Evolutionary conservation across 1,140 invertebrate genomes (phyloP).

Genomic region (Maconellicoccus hirsutus): DNA sequence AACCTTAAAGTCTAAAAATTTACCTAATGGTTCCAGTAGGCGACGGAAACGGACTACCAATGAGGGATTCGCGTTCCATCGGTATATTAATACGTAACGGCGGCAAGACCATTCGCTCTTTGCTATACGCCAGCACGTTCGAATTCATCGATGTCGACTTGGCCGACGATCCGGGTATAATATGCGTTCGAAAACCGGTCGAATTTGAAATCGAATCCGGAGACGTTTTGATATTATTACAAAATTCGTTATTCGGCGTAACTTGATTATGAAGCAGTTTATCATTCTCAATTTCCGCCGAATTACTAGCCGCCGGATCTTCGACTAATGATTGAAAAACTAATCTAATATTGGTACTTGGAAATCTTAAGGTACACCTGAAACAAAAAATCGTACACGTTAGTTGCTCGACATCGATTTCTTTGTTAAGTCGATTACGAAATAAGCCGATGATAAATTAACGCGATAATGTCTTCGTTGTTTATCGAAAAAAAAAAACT

Average conservation of each 20-base stretch:
- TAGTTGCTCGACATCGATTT: no score
- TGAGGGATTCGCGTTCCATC: slow-evolving; percentile 53
- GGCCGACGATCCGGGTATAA: neutral
- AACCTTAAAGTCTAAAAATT: no score
- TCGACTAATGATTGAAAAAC: slow-evolving; percentile 86
- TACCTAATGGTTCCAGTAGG: slow-evolving; percentile 68
- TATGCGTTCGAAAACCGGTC: neutral
- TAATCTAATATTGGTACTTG: slow-evolving; percentile 91
- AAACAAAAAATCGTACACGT: slow-evolving; percentile 35
- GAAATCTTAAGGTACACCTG: slow-evolving; percentile 89
- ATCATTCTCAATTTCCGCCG: neutral
- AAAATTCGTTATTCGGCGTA: neutral
- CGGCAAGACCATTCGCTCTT: slow-evolving; percentile 41
- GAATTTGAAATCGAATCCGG: neutral
- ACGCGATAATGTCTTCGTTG: no score
- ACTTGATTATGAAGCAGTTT: slow-evolving; percentile 33
- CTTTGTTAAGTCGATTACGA: no score
- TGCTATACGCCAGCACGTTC: slow-evolving; percentile 24
- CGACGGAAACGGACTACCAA: slow-evolving; percentile 80
- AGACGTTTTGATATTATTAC: slow-evolving; percentile 11
- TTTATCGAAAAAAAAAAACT: no score
- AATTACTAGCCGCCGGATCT: slow-evolving; percentile 35
- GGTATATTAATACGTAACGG: slow-evolving; percentile 80
- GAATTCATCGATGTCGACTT: neutral
- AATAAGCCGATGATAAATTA: no score